Percentiles rank a stretch among this genome's conserved stretches.
Conservation (phyloP, 2,113 vertebrate genomes). For the Pterocles burchelli region DNA sequence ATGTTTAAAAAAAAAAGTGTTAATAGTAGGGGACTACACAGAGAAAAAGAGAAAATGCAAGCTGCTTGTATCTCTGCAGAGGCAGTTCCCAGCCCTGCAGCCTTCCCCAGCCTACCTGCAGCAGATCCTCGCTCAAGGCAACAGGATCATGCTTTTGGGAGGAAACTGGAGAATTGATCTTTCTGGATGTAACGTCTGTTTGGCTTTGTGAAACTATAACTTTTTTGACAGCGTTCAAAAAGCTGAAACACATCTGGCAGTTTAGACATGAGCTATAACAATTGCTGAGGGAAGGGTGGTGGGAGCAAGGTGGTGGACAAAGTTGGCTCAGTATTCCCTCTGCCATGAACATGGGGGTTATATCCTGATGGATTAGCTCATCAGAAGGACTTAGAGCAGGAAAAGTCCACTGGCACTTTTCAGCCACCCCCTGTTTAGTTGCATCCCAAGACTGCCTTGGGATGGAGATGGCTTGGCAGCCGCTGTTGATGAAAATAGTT, state of each 20-base stretch:
- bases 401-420: background rate
- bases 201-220: background rate
- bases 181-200: background rate
- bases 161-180: background rate
- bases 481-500: background rate
- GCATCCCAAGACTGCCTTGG: background rate
- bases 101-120: background rate
- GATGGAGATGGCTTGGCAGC: background rate
- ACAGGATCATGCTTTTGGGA: background rate
- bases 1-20: background rate
- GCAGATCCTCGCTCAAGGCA: background rate
- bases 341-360: background rate
- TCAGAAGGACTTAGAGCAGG: background rate
- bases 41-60: background rate
- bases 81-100: background rate
- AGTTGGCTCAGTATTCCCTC: background rate
- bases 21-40: background rate
- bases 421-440: background rate
- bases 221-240: background rate
- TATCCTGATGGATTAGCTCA: background rate
- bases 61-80: background rate
- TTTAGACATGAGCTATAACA: background rate
- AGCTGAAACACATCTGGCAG: background rate
- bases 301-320: background rate
- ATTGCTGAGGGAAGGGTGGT: background rate